phyloP scores from a whole-genome alignment of 2,888 invertebrate genomes.

The Pollenia amentaria region DNA sequence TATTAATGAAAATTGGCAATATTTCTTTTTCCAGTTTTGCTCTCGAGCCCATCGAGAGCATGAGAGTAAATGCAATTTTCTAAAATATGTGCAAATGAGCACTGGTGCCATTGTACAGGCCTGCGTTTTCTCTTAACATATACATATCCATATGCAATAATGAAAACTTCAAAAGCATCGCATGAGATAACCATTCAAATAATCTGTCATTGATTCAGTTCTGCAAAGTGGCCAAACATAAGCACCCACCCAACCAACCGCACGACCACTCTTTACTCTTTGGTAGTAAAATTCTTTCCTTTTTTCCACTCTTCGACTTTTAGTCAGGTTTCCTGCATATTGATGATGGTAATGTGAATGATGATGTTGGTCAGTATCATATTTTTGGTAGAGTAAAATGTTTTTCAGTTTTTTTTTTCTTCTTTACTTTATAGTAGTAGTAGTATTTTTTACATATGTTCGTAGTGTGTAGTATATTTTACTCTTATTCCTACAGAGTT shows the following conservation, averaged over 20 bases:
- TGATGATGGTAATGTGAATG: constrained; percentile 30
- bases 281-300: not conserved
- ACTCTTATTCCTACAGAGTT: not conserved
- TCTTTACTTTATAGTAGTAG: not conserved
- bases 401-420: not conserved
- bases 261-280: not conserved
- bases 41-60: not conserved
- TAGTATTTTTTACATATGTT: not conserved
- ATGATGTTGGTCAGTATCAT: constrained; percentile 28
- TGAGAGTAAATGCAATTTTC: constrained; percentile 35
- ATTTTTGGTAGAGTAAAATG: constrained; percentile 34
- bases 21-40: not conserved
- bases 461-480: constrained; percentile 24
- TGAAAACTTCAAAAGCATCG: constrained; percentile 8
- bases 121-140: not conserved
- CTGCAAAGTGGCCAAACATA: constrained; percentile 40
- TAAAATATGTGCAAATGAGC: constrained; percentile 17
- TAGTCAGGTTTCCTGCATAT: constrained; percentile 23
- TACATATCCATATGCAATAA: not conserved
- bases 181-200: constrained; percentile 55
- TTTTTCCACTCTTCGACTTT: constrained; percentile 5
- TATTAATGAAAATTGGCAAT: constrained; percentile 63
- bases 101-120: not conserved
- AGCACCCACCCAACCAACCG: not conserved
- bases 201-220: constrained; percentile 55